A percentile compares a stretch with the other conserved stretches of the same genome.
Conservation (phyloP, 2,113 vertebrate species). For the Lophotis ruficrista region DNA sequence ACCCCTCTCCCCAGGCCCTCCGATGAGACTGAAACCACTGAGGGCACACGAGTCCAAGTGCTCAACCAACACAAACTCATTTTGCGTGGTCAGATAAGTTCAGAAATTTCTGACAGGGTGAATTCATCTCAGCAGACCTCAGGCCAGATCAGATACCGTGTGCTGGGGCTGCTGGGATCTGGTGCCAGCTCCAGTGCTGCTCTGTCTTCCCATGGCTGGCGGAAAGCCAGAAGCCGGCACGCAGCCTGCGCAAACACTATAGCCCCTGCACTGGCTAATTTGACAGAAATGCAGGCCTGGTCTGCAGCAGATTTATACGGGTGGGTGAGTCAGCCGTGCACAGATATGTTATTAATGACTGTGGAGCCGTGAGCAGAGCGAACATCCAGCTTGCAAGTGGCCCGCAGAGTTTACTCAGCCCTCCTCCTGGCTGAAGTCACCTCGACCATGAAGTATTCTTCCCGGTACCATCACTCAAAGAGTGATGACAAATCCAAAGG, state of each 20-base stretch:
- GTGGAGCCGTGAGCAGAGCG: rapidly evolving
- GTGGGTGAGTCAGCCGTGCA: not conserved
- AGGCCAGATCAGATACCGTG: not conserved
- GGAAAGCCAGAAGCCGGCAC: not conserved
- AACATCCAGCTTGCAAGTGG: not conserved
- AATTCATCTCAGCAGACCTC: not conserved
- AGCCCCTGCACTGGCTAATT: not conserved
- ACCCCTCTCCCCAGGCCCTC: not conserved
- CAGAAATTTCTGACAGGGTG: not conserved
- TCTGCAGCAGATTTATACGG: not conserved
- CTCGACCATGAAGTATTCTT: not conserved
- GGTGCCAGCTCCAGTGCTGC: not conserved
- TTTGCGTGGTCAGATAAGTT: rapidly evolving
- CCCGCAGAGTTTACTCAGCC: not conserved
- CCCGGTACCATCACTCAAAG: constrained; percentile 19
- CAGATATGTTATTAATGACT: not conserved
- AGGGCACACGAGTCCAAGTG: not conserved
- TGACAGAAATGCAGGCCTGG: not conserved
- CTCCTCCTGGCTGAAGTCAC: constrained; percentile 6
- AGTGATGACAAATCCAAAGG: constrained; percentile 40
- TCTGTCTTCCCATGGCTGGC: not conserved
- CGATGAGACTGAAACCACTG: rapidly evolving
- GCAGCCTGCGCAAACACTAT: not conserved
- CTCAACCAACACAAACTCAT: not conserved
- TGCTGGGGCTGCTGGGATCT: not conserved